Percentiles rank a stretch among this genome's conserved stretches.
Evolutionary conservation across 2,888 invertebrate species (phyloP).

Genomic region (Caenorhabditis sp.): DNA sequence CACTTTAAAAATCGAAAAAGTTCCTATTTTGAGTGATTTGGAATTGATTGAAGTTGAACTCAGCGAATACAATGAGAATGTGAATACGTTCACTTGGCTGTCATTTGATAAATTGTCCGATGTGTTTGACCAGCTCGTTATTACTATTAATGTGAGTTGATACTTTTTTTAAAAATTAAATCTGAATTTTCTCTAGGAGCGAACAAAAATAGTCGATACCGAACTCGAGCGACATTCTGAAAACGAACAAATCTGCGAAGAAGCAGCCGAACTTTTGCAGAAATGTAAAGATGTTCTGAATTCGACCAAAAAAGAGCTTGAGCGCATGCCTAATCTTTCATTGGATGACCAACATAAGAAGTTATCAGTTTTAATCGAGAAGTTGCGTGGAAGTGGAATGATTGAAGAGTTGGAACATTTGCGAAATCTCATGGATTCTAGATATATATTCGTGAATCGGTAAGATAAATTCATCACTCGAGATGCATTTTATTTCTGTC

Average conservation of each 20-base stretch:
- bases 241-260: slow-evolving; percentile 25
- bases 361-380: slow-evolving; percentile 12
- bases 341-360: slow-evolving; percentile 20
- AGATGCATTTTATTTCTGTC: background rate
- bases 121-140: slow-evolving; percentile 13
- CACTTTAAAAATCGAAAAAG: slow-evolving; percentile 9
- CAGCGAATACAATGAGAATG: slow-evolving; percentile 20
- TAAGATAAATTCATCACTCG: background rate
- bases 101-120: slow-evolving; percentile 10
- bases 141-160: slow-evolving; percentile 9
- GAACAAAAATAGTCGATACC: slow-evolving; percentile 14
- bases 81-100: slow-evolving; percentile 26
- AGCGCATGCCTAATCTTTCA: slow-evolving; percentile 11
- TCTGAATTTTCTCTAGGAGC: no score
- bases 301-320: slow-evolving; percentile 19
- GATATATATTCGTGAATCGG: slow-evolving; percentile 30
- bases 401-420: slow-evolving; percentile 19
- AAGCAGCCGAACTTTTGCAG: slow-evolving; percentile 11
- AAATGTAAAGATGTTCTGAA: slow-evolving; percentile 12
- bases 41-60: slow-evolving; percentile 29
- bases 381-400: slow-evolving; percentile 22
- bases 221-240: slow-evolving; percentile 19
- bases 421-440: slow-evolving; percentile 31
- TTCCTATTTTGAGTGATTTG: slow-evolving; percentile 14
- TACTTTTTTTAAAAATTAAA: no score